Percentiles rank a stretch among this genome's conserved stretches.
Conservation (phyloP, 1,140 invertebrate genomes). For the Coelopa frigida region DNA sequence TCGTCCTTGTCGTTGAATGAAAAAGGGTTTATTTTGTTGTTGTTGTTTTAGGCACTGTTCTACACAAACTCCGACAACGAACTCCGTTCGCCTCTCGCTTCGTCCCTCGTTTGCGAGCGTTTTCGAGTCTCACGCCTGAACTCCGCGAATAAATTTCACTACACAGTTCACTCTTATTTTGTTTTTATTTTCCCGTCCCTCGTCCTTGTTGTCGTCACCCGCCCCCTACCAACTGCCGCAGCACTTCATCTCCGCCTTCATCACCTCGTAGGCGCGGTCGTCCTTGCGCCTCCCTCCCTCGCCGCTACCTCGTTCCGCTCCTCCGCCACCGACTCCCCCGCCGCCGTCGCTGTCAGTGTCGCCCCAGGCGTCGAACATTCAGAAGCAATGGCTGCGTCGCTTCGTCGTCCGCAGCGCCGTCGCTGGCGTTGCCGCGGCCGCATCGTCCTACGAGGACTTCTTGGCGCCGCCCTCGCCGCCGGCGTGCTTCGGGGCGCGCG, state of each 20-base stretch:
- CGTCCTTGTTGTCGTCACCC: background rate
- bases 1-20: too few relatives aligned
- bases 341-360: background rate
- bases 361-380: slow-evolving; percentile 29
- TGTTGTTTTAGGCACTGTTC: too few relatives aligned
- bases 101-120: too few relatives aligned
- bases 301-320: background rate
- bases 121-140: too few relatives aligned
- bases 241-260: slow-evolving; percentile 2
- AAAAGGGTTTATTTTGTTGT: too few relatives aligned
- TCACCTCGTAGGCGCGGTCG: background rate
- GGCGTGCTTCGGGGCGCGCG: slow-evolving; percentile 25
- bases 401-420: slow-evolving; percentile 25
- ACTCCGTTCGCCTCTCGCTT: too few relatives aligned
- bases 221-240: slow-evolving; percentile 1
- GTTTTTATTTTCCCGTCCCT: too few relatives aligned
- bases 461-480: slow-evolving; percentile 18
- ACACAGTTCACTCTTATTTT: too few relatives aligned
- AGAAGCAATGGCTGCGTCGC: slow-evolving; percentile 34
- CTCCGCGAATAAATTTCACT: too few relatives aligned
- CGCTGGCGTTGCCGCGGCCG: background rate
- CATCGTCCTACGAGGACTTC: slow-evolving; percentile 16
- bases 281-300: too few relatives aligned
- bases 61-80: too few relatives aligned
- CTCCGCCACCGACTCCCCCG: background rate